phyloP scores from a whole-genome alignment of 2,113 vertebrate species.

The Rhynchomys soricoides region DNA sequence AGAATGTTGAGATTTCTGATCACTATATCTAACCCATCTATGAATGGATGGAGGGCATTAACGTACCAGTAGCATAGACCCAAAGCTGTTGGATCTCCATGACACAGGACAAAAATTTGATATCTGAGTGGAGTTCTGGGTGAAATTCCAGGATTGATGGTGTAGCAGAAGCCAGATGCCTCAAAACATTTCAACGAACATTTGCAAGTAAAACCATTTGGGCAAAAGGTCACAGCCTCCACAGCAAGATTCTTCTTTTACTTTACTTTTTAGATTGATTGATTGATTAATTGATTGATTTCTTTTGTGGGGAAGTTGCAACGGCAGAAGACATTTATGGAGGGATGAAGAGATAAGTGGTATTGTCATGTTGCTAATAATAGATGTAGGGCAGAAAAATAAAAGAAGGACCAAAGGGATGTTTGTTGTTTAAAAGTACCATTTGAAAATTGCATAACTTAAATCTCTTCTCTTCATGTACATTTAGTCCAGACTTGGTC shows the following conservation, averaged over 20 bases:
- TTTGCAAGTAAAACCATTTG: neutral
- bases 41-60: neutral
- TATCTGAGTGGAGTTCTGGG: neutral
- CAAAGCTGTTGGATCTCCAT: neutral
- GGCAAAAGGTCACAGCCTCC: neutral
- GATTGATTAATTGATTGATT: neutral
- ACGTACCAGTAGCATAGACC: neutral
- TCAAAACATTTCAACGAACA: neutral
- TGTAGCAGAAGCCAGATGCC: neutral
- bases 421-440: neutral
- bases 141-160: neutral
- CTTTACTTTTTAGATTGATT: neutral
- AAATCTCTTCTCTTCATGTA: neutral
- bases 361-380: constrained; percentile 11
- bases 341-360: too few relatives aligned
- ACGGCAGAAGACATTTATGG: too few relatives aligned
- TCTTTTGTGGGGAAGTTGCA: too few relatives aligned
- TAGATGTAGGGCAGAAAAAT: neutral
- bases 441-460: neutral
- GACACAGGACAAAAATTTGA: neutral
- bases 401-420: neutral
- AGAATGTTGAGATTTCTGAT: neutral
- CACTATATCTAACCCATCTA: neutral
- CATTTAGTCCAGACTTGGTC: neutral
- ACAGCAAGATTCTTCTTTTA: neutral